phyloP scores from a whole-genome alignment of 2,797 vertebrate species.

The Anguilla megastoma region DNA sequence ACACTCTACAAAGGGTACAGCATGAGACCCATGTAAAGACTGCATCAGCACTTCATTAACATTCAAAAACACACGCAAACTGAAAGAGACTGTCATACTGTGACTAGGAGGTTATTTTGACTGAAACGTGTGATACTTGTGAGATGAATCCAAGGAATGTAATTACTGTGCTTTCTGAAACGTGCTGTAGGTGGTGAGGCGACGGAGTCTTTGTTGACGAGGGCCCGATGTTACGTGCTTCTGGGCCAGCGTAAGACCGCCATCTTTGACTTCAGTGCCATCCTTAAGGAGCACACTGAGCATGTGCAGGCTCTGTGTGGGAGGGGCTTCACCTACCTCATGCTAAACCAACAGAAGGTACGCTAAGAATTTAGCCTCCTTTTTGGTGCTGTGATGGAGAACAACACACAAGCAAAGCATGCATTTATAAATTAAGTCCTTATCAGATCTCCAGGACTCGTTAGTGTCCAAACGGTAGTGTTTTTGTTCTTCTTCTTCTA shows the following conservation, averaged over 20 bases:
- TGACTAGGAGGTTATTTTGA: neutral
- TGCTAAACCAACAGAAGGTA: slow-evolving; percentile 87
- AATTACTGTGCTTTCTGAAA: slow-evolving; percentile 30
- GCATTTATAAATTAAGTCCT: neutral
- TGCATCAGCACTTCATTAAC: neutral
- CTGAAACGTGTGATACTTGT: neutral
- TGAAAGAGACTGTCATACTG: neutral
- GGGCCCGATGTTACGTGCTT: slow-evolving; percentile 83
- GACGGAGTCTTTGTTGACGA: slow-evolving; percentile 79
- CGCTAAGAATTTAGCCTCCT: neutral
- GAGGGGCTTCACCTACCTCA: slow-evolving; percentile 81
- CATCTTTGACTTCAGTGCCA: slow-evolving; percentile 87
- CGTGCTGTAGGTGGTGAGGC: slow-evolving; percentile 74
- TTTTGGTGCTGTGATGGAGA: neutral
- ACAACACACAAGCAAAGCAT: neutral
- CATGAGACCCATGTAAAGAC: neutral
- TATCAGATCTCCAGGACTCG: neutral
- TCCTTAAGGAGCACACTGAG: slow-evolving; percentile 77
- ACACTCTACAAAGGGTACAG: neutral
- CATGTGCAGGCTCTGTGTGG: slow-evolving; percentile 84
- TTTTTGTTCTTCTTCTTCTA: neutral
- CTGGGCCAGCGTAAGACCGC: slow-evolving; percentile 91
- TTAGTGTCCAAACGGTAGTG: neutral
- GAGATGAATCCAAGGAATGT: neutral
- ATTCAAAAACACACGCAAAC: neutral